These are phyloP conservation scores for Corythaeola cristata DNA, from an alignment of 2,113 vertebrate species.

Conservation along the genomic window DNA sequence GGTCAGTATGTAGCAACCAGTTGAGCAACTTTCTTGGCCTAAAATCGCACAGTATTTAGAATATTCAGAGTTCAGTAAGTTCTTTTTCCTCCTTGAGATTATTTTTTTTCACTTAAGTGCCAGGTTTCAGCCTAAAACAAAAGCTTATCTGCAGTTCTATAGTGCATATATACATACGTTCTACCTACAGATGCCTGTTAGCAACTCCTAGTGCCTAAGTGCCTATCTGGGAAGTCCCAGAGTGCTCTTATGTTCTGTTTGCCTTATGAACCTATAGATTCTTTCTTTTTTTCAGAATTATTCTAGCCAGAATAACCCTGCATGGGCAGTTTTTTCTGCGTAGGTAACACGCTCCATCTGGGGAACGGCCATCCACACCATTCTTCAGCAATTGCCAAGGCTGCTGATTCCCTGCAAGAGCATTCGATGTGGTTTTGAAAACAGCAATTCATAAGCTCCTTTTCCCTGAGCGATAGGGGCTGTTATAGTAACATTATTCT, in stretches of 20 bases:
- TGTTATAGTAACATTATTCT: background rate
- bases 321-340: rapidly evolving
- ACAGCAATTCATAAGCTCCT: background rate
- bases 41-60: background rate
- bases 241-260: background rate
- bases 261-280: background rate
- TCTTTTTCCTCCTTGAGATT: background rate
- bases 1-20: background rate
- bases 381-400: background rate
- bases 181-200: background rate
- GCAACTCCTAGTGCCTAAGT: rapidly evolving
- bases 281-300: background rate
- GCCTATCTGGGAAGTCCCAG: background rate
- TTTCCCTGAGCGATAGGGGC: background rate
- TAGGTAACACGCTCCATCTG: background rate
- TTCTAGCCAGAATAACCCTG: background rate
- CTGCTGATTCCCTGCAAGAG: background rate
- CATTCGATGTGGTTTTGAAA: background rate
- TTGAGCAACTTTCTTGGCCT: background rate
- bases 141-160: background rate
- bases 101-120: rapidly evolving
- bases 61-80: background rate
- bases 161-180: rapidly evolving
- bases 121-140: background rate
- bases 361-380: rapidly evolving